Evolutionary conservation across 92 coral and sea anemone genomes (phyloP).

Genomic region (Actinostola sp.): DNA sequence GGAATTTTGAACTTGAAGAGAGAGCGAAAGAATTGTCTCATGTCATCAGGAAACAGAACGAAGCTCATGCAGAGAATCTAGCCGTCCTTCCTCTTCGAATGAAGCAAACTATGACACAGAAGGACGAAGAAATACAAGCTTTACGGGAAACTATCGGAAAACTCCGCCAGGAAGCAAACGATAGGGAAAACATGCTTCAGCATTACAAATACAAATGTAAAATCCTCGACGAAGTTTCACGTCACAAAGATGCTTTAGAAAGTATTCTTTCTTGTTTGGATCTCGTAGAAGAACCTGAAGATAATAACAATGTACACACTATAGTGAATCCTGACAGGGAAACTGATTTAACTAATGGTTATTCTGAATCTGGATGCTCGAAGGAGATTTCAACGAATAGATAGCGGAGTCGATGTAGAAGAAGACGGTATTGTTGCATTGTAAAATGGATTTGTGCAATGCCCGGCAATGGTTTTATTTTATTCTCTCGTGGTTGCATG

Average conservation of each 20-base stretch:
- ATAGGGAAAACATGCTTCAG: slow-evolving; percentile 64
- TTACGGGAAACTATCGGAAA: slow-evolving; percentile 59
- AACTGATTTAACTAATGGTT: slow-evolving; percentile 62
- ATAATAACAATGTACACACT: slow-evolving; percentile 3
- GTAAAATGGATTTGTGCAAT: background rate
- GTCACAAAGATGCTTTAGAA: slow-evolving; percentile 87
- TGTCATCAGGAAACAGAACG: slow-evolving; percentile 74
- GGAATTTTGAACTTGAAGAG: slow-evolving; percentile 79
- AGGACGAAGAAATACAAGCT: slow-evolving; percentile 83
- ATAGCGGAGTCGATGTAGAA: slow-evolving; percentile 38
- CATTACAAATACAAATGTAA: slow-evolving; percentile 84
- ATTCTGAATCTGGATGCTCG: slow-evolving; percentile 32
- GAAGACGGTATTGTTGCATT: slow-evolving; percentile 20
- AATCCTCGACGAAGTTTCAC: slow-evolving; percentile 87
- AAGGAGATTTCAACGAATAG: no score
- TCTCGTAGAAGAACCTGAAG: slow-evolving; percentile 74
- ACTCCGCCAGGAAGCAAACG: slow-evolving; percentile 71
- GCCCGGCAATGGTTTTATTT: background rate
- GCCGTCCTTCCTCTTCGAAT: slow-evolving; percentile 85
- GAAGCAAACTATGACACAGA: slow-evolving; percentile 80
- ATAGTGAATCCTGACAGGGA: slow-evolving; percentile 41
- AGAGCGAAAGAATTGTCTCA: slow-evolving; percentile 77
- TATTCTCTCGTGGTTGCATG: background rate
- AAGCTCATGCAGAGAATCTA: slow-evolving; percentile 79
- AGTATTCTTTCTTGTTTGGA: slow-evolving; percentile 84